A percentile compares a stretch with the other conserved stretches of the same genome.
Conservation (phyloP, 1,140 invertebrate species). For the Bombus terrestris region DNA sequence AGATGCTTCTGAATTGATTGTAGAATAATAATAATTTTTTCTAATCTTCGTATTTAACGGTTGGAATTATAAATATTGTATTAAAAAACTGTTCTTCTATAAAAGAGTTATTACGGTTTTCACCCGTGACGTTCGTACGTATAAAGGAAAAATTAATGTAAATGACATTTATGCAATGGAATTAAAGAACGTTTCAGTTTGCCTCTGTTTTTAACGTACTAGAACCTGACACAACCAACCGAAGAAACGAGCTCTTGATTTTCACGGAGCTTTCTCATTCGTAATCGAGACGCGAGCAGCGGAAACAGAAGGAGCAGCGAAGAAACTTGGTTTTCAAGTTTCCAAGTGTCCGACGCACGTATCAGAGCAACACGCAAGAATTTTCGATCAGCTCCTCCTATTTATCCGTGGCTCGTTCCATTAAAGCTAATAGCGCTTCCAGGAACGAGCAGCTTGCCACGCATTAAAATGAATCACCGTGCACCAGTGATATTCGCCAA, state of each 20-base stretch:
- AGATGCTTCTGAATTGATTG: background rate
- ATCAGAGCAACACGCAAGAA: background rate
- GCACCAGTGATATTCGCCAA: background rate
- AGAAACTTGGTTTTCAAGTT: slow-evolving; percentile 9
- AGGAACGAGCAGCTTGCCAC: background rate
- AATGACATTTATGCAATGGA: no score
- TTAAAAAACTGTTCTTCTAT: no score
- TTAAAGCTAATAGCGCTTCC: slow-evolving; percentile 4
- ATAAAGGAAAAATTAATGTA: no score
- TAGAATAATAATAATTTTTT: background rate
- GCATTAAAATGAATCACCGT: slow-evolving; percentile 36
- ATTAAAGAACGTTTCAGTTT: background rate
- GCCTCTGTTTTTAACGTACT: background rate
- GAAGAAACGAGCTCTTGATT: no score
- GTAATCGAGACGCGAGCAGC: slow-evolving; percentile 8
- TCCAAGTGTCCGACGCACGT: slow-evolving; percentile 10
- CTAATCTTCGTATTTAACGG: no score
- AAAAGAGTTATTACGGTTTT: no score
- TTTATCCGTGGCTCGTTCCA: background rate
- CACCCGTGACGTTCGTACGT: no score
- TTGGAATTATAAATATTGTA: no score
- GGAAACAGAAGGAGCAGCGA: background rate
- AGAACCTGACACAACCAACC: background rate
- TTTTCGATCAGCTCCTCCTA: slow-evolving; percentile 14
- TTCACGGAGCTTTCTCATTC: background rate